These are phyloP conservation scores for Copsychus sechellarum DNA, from an alignment of 2,113 vertebrate species.

Conservation along the genomic window DNA sequence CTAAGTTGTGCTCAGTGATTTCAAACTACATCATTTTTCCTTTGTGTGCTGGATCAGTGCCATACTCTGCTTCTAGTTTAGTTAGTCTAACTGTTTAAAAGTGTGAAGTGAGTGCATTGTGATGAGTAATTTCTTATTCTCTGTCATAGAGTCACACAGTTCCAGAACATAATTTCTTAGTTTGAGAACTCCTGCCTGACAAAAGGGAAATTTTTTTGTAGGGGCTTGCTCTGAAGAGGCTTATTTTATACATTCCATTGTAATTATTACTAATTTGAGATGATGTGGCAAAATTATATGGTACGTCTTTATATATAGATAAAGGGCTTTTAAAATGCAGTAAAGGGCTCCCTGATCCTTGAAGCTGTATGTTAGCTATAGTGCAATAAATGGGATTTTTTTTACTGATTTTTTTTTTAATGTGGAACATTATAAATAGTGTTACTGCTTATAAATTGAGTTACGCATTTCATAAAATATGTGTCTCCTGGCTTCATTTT, in stretches of 20 bases:
- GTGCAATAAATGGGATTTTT: not conserved
- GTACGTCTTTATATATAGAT: not conserved
- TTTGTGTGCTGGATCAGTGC: not conserved
- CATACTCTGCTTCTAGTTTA: not conserved
- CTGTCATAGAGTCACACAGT: not conserved
- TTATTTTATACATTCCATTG: not conserved
- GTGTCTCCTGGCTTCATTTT: not conserved
- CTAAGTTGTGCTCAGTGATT: not conserved
- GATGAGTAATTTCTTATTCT: not conserved
- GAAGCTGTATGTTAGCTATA: not conserved
- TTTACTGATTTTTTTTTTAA: not conserved
- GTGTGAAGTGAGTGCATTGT: not conserved
- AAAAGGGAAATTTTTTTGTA: not conserved
- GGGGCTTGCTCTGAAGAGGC: not conserved
- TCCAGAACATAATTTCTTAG: not conserved
- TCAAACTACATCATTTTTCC: not conserved
- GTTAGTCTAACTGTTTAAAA: not conserved
- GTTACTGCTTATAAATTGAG: conserved; percentile 15
- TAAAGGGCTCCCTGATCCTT: not conserved
- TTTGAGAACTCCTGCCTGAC: not conserved
- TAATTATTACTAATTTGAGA: conserved; percentile 3
- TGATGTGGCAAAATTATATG: not conserved
- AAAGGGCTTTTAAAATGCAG: conserved; percentile 1
- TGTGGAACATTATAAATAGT: not conserved
- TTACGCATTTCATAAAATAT: not conserved